Evolutionary conservation across 2,888 invertebrate species (phyloP), one percentile per base, ranked within the genome.

Genomic region (Ptilodon capucinus): DNA sequence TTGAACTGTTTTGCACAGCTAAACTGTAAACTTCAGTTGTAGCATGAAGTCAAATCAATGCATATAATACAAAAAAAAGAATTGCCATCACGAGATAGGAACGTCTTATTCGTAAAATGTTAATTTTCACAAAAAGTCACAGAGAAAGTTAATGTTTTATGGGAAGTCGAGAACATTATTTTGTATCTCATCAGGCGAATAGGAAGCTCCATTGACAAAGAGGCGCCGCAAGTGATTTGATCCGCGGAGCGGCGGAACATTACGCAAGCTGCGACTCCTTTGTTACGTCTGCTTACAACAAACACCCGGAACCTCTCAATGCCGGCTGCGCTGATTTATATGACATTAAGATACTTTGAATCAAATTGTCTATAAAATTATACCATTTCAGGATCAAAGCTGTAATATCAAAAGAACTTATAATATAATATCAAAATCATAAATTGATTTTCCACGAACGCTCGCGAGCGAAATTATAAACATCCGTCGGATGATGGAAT

Each of bases 111-210:
- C 46, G 13, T 11, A 40, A 45, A 45, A 44, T 45, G 30, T 45
- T 45, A 41, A 40, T 40, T 53, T 48, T 53, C 44, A 40, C 30
- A 14, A 1, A 41, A 18, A 46, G 23, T 32, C 42, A 44, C 47
- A 47, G 44, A 51, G 44, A 44, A 42, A 39, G 38, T 44, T 35
- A 43, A 28, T 28, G 28, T 28, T 28, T 28, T 57, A 48, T 56
- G 40, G 40, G 38, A 51, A 65, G 50, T 57, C 48, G 51, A 54
- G 54, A 52, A 57, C 53, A 63, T 64, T 55, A 63, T 9, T 64
- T 62, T 64, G 63, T 62, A 65, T 64, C 57, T 59, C 63, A 49
- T 57, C 54, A 48, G 54, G 57, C 59, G 60, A 53, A 57, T 59
- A 46, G 30, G 48, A 55, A 48, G 48, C 47, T 54, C 46, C 48